Conservation (phyloP, 2,113 vertebrate species). For the Panthera tigris region DNA sequence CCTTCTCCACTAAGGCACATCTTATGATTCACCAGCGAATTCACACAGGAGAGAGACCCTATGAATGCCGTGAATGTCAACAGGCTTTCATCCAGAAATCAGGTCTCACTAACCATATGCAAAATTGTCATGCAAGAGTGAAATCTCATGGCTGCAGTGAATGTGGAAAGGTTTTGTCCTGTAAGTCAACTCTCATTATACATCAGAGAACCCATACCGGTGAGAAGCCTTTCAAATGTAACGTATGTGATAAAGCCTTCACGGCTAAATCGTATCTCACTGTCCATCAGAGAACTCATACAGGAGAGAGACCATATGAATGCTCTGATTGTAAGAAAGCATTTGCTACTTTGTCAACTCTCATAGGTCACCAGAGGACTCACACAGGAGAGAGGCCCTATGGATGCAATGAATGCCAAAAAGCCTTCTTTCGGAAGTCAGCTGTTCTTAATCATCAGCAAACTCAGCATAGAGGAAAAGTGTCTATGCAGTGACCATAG, state of each 20-base stretch:
- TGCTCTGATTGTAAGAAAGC: background rate
- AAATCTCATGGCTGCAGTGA: background rate
- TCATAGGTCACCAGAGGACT: background rate
- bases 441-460: background rate
- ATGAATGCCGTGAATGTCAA: background rate
- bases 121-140: background rate
- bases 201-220: background rate
- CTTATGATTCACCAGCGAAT: background rate
- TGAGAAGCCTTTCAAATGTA: background rate
- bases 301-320: background rate
- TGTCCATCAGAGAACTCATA: background rate
- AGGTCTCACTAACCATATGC: conserved; percentile 18
- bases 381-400: conserved; percentile 16
- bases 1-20: background rate
- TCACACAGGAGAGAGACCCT: background rate
- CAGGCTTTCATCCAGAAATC: conserved; percentile 29
- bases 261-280: conserved; percentile 8
- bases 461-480: background rate
- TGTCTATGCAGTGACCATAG: background rate
- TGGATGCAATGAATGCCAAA: background rate
- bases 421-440: conserved; percentile 6
- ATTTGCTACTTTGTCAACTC: conserved; percentile 8
- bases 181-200: background rate
- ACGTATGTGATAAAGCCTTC: background rate
- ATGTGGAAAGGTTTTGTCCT: conserved; percentile 10